Base-by-base conservation (phyloP, 2,113 vertebrate species). In the Pollachius pollachius region DNA sequence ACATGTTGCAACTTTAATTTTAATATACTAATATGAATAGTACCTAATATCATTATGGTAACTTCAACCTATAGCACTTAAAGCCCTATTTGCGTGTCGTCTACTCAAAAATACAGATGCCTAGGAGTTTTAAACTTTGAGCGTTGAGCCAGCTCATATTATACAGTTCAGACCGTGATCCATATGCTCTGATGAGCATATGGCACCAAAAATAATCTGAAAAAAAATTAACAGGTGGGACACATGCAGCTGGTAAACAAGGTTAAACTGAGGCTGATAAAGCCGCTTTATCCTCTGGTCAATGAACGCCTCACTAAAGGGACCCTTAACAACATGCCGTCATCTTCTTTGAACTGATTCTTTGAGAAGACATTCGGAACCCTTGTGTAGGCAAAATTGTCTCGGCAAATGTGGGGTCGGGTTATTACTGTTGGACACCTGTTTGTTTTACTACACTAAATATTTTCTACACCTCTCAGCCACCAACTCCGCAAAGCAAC, bases 221-320 rank as follows among this genome's bases (percentile, higher is more conserved):
- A n/a, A 12, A 52, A 52, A 12, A 12, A 52, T 5, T 5, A 52
- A 52, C 5, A 12, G 12, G 48, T 5, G 48, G 5, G 48, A 12
- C 48, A 54, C 15, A 54, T 54, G 15, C 12, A 54, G 70, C 48
- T 15, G 9, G 7, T 63, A 78, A 83, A 74, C 68, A 72, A 82
- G 81, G 82, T 82, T 77, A 87, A n/a, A 82, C 34, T 65, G 58
- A 65, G 81, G 80, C 74, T 80, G 80, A 84, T 67, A 64, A 64
- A 71, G 2, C 30, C 17, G 37, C 5, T 16, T 67, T n/a, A n/a
- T n/a, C 54, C 15, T 5, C 54, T 57, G 9, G 69, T 70, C 58
- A 64, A 7, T 37, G 71, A 48, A 63, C 12, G 37, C 60, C 68
- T 16, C 15, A 13, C 65, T 74, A 64, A 72, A 69, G 71, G 66